Conservation (phyloP, 2,113 vertebrate genomes). For the Mellivora capensis region DNA sequence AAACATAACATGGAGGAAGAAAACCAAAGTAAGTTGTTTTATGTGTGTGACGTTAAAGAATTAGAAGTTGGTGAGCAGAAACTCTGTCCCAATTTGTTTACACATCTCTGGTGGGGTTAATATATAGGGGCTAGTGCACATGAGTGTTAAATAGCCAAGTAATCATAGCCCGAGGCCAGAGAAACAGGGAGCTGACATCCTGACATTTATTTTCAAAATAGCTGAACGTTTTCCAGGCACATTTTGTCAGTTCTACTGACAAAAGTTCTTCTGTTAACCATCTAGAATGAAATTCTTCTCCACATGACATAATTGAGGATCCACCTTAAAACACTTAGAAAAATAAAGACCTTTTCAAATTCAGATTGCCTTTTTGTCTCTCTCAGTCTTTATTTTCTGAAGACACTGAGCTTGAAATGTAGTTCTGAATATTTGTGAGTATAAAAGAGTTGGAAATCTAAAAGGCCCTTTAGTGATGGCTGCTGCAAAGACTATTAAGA, state of each 20-base stretch:
- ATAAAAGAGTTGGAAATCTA: not conserved
- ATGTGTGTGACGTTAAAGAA: not conserved
- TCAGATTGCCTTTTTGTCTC: slow-evolving; percentile 41
- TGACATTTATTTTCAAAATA: slow-evolving; percentile 76
- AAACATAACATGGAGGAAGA: slow-evolving; percentile 1
- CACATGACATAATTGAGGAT: slow-evolving; percentile 71
- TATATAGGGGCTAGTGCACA: slow-evolving; percentile 34
- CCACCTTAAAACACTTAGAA: slow-evolving; percentile 69
- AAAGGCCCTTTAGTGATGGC: not conserved
- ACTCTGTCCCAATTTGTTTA: slow-evolving; percentile 45
- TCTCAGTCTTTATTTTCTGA: slow-evolving; percentile 31
- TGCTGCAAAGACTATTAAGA: not conserved
- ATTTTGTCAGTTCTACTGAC: slow-evolving; percentile 58
- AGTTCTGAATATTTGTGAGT: slow-evolving; percentile 5
- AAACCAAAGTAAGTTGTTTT: not conserved
- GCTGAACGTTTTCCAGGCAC: slow-evolving; percentile 69
- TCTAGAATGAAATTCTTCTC: slow-evolving; percentile 69
- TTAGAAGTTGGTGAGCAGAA: not conserved
- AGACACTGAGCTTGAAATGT: slow-evolving; percentile 29
- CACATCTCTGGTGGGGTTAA: slow-evolving; percentile 51
- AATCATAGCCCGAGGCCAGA: slow-evolving; percentile 44
- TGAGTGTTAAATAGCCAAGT: slow-evolving; percentile 38
- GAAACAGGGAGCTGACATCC: slow-evolving; percentile 45
- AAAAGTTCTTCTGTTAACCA: slow-evolving; percentile 73
- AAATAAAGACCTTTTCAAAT: slow-evolving; percentile 71